A percentile compares a stretch with the other conserved stretches of the same genome.
phyloP scores from a whole-genome alignment of 2,888 invertebrate species.

The Psylliodes chrysocephalus region DNA sequence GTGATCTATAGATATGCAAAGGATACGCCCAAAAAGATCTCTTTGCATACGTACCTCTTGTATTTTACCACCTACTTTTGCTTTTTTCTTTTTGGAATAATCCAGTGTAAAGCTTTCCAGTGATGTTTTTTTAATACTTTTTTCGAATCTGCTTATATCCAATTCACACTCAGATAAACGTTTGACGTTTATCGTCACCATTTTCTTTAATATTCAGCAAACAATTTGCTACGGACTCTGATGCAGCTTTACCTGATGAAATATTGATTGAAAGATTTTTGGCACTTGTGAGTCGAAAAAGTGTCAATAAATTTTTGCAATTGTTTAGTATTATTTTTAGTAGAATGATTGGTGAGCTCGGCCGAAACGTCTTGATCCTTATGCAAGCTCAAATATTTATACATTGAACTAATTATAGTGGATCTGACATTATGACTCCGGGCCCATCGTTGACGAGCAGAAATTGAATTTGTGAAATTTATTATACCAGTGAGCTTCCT shows the following conservation, averaged over 20 bases:
- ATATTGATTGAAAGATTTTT: conserved; percentile 42
- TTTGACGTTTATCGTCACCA: conserved; percentile 44
- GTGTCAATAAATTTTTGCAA: conserved; percentile 28
- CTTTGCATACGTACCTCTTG: conserved; percentile 24
- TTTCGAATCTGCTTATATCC: conserved; percentile 47
- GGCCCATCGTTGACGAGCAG: conserved; percentile 53
- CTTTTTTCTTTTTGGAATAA: conserved; percentile 42
- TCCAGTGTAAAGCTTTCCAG: conserved; percentile 45
- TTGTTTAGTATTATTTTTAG: conserved; percentile 41
- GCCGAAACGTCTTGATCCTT: conserved; percentile 49
- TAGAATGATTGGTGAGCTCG: conserved; percentile 44
- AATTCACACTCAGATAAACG: conserved; percentile 49
- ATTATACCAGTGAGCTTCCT: conserved; percentile 23
- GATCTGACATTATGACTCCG: conserved; percentile 44
- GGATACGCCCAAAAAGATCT: conserved; percentile 29
- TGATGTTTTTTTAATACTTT: conserved; percentile 45
- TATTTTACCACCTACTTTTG: conserved; percentile 45
- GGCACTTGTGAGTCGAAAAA: conserved; percentile 43
- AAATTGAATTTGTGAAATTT: conserved; percentile 38
- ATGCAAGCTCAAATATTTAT: conserved; percentile 43
- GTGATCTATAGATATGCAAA: conserved; percentile 33
- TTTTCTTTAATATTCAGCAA: conserved; percentile 43
- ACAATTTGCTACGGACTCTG: conserved; percentile 39
- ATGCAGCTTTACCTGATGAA: conserved; percentile 47
- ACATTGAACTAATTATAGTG: conserved; percentile 46